Evolutionary conservation across 2,797 vertebrate species (phyloP).

Genomic region (Syngnathus acus): DNA sequence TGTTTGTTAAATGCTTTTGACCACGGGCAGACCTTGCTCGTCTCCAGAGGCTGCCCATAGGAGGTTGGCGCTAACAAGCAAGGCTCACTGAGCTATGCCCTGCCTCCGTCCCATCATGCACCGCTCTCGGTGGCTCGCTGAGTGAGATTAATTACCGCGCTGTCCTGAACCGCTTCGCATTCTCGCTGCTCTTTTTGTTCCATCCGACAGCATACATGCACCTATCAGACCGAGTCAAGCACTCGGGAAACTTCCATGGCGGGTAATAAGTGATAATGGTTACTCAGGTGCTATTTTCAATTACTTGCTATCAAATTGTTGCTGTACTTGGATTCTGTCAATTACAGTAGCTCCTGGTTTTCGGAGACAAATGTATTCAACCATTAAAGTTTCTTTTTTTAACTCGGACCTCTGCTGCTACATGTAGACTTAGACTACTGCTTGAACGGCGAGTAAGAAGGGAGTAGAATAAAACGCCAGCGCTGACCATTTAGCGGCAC

Average conservation of each 20-base stretch:
- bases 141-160: constrained; percentile 62
- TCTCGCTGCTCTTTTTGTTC: constrained; percentile 5
- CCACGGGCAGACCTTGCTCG: constrained; percentile 40
- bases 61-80: constrained; percentile 56
- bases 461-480: too few relatives aligned
- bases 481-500: too few relatives aligned
- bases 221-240: constrained; percentile 1
- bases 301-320: too few relatives aligned
- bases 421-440: too few relatives aligned
- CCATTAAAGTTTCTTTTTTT: too few relatives aligned
- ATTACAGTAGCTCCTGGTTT: too few relatives aligned
- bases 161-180: constrained; percentile 33
- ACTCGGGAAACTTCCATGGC: constrained; percentile 9
- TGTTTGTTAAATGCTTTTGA: constrained; percentile 51
- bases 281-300: not conserved
- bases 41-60: constrained; percentile 53
- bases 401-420: too few relatives aligned
- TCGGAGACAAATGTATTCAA: too few relatives aligned
- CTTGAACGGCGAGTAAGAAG: too few relatives aligned
- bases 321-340: too few relatives aligned
- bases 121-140: constrained; percentile 45
- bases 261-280: not conserved
- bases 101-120: constrained; percentile 59
- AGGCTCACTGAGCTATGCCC: constrained; percentile 51
- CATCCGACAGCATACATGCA: constrained; percentile 4